phyloP scores from a whole-genome alignment of 2,888 invertebrate genomes.

The Phymatocera aterrima region DNA sequence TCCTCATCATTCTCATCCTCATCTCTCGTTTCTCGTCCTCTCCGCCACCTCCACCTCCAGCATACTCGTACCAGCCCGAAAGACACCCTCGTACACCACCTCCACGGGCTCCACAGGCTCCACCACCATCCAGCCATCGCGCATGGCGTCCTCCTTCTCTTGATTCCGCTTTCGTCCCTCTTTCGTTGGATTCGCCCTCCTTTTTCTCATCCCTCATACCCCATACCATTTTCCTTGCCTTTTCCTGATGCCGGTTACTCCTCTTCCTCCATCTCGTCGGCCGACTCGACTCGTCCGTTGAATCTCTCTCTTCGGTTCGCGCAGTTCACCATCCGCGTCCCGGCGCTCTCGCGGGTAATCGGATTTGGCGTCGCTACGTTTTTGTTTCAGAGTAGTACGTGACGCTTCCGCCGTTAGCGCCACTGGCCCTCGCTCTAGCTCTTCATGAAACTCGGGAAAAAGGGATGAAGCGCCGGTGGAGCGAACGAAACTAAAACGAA shows the following conservation, averaged over 20 bases:
- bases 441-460: slow-evolving; percentile 61
- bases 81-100: slow-evolving; percentile 38
- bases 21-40: slow-evolving; percentile 37
- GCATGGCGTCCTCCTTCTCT: slow-evolving; percentile 35
- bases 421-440: slow-evolving; percentile 16
- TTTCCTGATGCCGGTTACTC: slow-evolving; percentile 19
- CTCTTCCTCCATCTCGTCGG: slow-evolving; percentile 35
- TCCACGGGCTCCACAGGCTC: neutral
- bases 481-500: slow-evolving; percentile 34
- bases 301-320: slow-evolving; percentile 43
- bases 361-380: slow-evolving; percentile 74
- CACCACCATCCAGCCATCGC: slow-evolving; percentile 17
- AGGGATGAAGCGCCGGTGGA: slow-evolving; percentile 21
- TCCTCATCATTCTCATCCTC: slow-evolving; percentile 54
- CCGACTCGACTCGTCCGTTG: slow-evolving; percentile 22
- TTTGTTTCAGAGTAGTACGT: slow-evolving; percentile 74
- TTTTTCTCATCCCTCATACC: slow-evolving; percentile 48
- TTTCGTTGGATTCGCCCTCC: slow-evolving; percentile 50
- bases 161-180: slow-evolving; percentile 48
- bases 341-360: slow-evolving; percentile 72
- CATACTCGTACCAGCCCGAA: slow-evolving; percentile 37
- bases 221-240: slow-evolving; percentile 20
- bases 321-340: slow-evolving; percentile 72
- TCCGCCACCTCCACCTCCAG: slow-evolving; percentile 44
- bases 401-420: slow-evolving; percentile 71